Percentiles rank a stretch among this genome's conserved stretches.
Evolutionary conservation across 2,888 invertebrate species (phyloP).

Genomic region (Ectropis crepuscularia): DNA sequence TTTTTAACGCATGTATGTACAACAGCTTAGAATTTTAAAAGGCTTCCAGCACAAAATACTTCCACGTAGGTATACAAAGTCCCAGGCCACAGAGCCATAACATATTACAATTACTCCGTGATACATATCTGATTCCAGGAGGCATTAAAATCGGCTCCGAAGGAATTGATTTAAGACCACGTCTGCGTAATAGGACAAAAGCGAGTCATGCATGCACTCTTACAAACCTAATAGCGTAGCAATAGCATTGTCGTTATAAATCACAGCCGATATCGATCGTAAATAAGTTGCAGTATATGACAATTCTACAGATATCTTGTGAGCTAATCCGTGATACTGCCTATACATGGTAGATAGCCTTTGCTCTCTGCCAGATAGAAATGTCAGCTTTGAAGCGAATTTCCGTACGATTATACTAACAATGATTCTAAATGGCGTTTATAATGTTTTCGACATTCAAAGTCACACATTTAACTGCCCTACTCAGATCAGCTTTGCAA

Average conservation of each 20-base stretch:
- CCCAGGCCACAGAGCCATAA: neutral
- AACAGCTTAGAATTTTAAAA: no score
- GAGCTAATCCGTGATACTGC: slow-evolving; percentile 43
- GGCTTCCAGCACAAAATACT: no score
- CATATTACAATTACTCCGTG: slow-evolving; percentile 14
- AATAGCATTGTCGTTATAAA: slow-evolving; percentile 73
- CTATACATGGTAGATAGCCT: slow-evolving; percentile 59
- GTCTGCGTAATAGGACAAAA: slow-evolving; percentile 50
- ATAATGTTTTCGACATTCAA: neutral
- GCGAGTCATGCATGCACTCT: slow-evolving; percentile 51
- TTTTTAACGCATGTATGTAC: no score
- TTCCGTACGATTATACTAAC: slow-evolving; percentile 51
- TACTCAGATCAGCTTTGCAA: neutral
- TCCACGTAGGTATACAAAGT: no score
- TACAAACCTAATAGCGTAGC: slow-evolving; percentile 68
- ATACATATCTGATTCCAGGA: slow-evolving; percentile 34
- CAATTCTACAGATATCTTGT: slow-evolving; percentile 54
- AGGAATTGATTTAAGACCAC: slow-evolving; percentile 35
- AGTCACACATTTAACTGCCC: neutral
- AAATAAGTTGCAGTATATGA: slow-evolving; percentile 76
- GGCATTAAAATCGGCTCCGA: slow-evolving; percentile 34
- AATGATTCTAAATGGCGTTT: slow-evolving; percentile 14
- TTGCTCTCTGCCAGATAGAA: slow-evolving; percentile 62
- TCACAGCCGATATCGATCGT: slow-evolving; percentile 74
- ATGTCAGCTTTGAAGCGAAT: slow-evolving; percentile 61